Percentiles rank a stretch among this genome's conserved stretches.
These are phyloP conservation scores for Teinopalpus imperialis DNA, from an alignment of 2,888 invertebrate species.

Conservation along the genomic window DNA sequence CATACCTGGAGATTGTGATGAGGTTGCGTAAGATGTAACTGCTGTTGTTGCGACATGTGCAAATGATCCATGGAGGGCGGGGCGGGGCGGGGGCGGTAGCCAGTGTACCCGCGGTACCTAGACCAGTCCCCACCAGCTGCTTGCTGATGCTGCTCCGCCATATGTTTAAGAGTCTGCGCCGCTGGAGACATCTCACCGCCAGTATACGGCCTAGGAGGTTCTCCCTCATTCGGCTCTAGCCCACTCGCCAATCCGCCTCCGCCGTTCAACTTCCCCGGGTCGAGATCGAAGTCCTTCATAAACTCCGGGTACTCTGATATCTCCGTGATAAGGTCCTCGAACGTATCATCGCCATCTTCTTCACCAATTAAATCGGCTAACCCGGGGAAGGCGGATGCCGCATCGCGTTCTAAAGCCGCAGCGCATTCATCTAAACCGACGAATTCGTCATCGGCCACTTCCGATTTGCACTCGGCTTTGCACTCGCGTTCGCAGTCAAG, in stretches of 20 bases:
- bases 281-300: slow-evolving; percentile 90
- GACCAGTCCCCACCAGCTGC: slow-evolving; percentile 81
- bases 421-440: slow-evolving; percentile 93
- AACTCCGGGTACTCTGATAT: slow-evolving; percentile 92
- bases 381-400: slow-evolving; percentile 88
- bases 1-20: slow-evolving; percentile 91
- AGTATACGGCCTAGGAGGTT: slow-evolving; percentile 71
- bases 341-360: slow-evolving; percentile 90
- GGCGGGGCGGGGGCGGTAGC: slow-evolving; percentile 67
- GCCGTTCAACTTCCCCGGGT: slow-evolving; percentile 63
- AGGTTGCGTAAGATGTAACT: slow-evolving; percentile 92
- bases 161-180: slow-evolving; percentile 96
- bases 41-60: slow-evolving; percentile 94
- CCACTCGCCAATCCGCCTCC: slow-evolving; percentile 48
- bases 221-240: slow-evolving; percentile 74
- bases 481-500: slow-evolving; percentile 92
- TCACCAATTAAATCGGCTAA: slow-evolving; percentile 92
- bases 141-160: slow-evolving; percentile 98
- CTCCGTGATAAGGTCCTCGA: slow-evolving; percentile 94
- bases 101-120: slow-evolving; percentile 80
- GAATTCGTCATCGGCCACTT: slow-evolving; percentile 90
- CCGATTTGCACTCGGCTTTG: slow-evolving; percentile 90
- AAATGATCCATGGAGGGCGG: slow-evolving; percentile 76
- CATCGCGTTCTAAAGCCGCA: slow-evolving; percentile 92
- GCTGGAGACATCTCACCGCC: slow-evolving; percentile 92